These are phyloP conservation scores for Lasioglossum calceatum DNA, from an alignment of 2,888 invertebrate genomes.

Conservation along the genomic window DNA sequence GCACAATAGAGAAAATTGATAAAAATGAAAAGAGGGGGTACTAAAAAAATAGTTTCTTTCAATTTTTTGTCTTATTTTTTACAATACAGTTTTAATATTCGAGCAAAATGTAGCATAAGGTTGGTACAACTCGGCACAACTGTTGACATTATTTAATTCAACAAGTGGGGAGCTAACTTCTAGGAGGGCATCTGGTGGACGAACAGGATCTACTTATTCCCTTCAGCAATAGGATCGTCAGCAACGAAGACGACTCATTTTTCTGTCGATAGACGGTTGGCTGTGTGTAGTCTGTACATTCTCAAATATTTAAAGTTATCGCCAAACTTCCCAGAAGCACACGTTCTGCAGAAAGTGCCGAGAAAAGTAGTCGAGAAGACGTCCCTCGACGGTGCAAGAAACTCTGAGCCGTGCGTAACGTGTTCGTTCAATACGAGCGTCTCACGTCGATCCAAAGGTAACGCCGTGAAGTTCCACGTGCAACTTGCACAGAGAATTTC, in stretches of 20 bases:
- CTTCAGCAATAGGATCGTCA: not conserved
- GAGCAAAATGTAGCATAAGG: too few relatives aligned
- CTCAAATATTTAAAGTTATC: constrained; percentile 62
- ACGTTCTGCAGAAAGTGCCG: constrained; percentile 21
- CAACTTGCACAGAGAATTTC: constrained; percentile 46
- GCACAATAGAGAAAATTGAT: too few relatives aligned
- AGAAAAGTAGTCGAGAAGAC: constrained; percentile 16
- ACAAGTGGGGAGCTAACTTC: too few relatives aligned
- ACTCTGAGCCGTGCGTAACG: constrained; percentile 7
- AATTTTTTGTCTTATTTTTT: too few relatives aligned
- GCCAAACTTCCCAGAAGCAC: constrained; percentile 27
- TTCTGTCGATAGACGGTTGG: constrained; percentile 24
- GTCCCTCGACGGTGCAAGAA: constrained; percentile 9
- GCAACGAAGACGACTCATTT: constrained; percentile 26
- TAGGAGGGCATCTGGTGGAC: not conserved
- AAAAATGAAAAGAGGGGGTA: too few relatives aligned
- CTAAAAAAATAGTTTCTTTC: too few relatives aligned
- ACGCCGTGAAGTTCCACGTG: constrained; percentile 6
- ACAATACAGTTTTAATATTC: too few relatives aligned
- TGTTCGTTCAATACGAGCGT: constrained; percentile 19
- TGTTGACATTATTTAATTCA: too few relatives aligned
- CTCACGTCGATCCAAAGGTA: constrained; percentile 14
- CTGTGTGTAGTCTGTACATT: constrained; percentile 31
- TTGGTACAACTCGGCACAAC: too few relatives aligned
- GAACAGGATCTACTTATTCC: not conserved